Evolutionary conservation across 2,797 vertebrate species (phyloP), one percentile per base, ranked within the genome.

Genomic region (Tokudaia tokunoshimensis): DNA sequence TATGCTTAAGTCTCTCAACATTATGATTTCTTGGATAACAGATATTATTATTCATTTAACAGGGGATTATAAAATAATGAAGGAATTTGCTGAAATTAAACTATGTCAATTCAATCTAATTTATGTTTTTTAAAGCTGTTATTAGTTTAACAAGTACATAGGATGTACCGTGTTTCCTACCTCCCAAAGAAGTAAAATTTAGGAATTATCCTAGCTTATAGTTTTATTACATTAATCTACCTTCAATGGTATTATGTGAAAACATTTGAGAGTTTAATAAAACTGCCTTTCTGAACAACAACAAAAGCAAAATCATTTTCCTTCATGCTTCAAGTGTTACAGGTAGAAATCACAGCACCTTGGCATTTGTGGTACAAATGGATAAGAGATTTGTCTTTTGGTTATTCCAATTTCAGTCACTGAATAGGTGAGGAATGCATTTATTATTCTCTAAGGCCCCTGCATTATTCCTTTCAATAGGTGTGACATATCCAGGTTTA

Each of bases 51-150:
- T 74, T 89, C 44, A 81, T 41, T 96, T 94, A 67, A 82, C 31
- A 84, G 61, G 22, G n/a, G 10, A 47, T 81, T 84, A 17, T 79
- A 91, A 88, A 63, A 76, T 2, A 84, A 63, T 95, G 8, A 86
- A 86, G 91, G 41, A 89, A 65, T 78, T 91, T 50, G 10, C 81
- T 91, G 65, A 91, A 92, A 87, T 96, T 94, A 91, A 97, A 74
- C 34, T n/a, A 92, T 34, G 26, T 31, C 81, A 52, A 50, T 84
- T 96, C 94, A 50, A 78, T 92, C n/a, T 91, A 79, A 83, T 55
- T 90, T 93, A 41, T 86, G 31, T 63, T 91, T 91, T 93, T 79
- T 84, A 41, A 94, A 90, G 44, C 14, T 22, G 7, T 55, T 93
- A 61, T 87, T 92, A 95, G 37, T 89, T 86, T 90, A 87, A 74